Percentiles rank a stretch among this genome's conserved stretches.
Evolutionary conservation across 2,113 vertebrate genomes (phyloP).

Genomic region (Microcebus tavaratra): DNA sequence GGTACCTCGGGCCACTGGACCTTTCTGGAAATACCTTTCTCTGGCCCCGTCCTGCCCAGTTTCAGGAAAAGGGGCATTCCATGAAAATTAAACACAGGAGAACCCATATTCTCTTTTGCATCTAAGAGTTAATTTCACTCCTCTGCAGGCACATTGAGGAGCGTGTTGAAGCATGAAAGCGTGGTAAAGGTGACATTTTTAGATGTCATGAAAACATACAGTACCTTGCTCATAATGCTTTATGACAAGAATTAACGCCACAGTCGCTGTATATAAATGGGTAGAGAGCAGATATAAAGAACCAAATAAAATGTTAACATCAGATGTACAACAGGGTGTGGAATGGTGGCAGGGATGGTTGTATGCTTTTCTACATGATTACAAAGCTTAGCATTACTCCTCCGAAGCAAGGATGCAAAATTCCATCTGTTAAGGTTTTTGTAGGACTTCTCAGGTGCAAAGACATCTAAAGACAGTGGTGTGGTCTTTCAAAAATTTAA

Average conservation of each 20-base stretch:
- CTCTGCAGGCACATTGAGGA: not conserved
- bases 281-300: not conserved
- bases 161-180: not conserved
- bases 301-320: not conserved
- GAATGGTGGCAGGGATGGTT: not conserved
- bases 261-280: not conserved
- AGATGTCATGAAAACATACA: not conserved
- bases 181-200: not conserved
- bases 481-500: not conserved
- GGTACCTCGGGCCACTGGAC: not conserved
- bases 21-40: not conserved
- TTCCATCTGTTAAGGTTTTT: not conserved
- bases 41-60: not conserved
- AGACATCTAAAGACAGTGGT: not conserved
- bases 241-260: conserved; percentile 1
- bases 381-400: not conserved
- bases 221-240: not conserved
- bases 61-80: not conserved
- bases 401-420: not conserved
- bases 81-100: not conserved
- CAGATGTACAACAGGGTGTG: not conserved
- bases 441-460: not conserved
- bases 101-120: not conserved
- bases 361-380: not conserved
- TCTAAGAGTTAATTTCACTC: not conserved